These are phyloP conservation scores for Pantherophis guttatus DNA, from an alignment of 2,113 vertebrate species.

Conservation along the genomic window DNA sequence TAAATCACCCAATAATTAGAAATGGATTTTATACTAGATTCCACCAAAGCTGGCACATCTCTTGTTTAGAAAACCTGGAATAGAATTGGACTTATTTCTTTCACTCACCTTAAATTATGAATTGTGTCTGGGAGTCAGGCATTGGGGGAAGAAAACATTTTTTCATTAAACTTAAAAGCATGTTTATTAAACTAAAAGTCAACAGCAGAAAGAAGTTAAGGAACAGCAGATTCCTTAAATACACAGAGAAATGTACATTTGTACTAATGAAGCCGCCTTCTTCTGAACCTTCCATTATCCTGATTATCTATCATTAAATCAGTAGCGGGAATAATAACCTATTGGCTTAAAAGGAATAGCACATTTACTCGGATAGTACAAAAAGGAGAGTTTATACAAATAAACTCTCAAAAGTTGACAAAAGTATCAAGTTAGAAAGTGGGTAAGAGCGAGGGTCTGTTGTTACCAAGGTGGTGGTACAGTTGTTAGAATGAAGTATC, in stretches of 20 bases:
- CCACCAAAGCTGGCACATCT: neutral
- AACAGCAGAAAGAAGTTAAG: slow-evolving; percentile 20
- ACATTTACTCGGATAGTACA: slow-evolving; percentile 51
- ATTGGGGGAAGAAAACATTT: neutral
- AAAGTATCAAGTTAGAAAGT: neutral
- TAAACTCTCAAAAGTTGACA: neutral
- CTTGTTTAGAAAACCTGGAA: neutral
- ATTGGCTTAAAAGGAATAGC: slow-evolving; percentile 42
- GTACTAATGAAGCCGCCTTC: slow-evolving; percentile 51
- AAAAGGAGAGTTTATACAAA: neutral
- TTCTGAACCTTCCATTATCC: slow-evolving; percentile 51
- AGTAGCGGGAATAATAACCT: slow-evolving; percentile 50
- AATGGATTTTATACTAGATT: neutral
- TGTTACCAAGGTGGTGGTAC: too few relatives aligned
- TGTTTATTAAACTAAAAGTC: slow-evolving; percentile 36
- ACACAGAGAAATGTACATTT: slow-evolving; percentile 41
- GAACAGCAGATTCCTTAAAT: slow-evolving; percentile 41
- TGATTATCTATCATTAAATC: slow-evolving; percentile 64
- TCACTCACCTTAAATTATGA: neutral
- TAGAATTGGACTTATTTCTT: neutral
- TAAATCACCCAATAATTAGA: neutral
- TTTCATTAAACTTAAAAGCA: slow-evolving; percentile 6
- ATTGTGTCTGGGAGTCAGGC: neutral
- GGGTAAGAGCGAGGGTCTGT: neutral
- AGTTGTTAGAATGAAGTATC: neutral